Evolutionary conservation across 2,113 vertebrate species (phyloP).

Genomic region (Antigone vipio): DNA sequence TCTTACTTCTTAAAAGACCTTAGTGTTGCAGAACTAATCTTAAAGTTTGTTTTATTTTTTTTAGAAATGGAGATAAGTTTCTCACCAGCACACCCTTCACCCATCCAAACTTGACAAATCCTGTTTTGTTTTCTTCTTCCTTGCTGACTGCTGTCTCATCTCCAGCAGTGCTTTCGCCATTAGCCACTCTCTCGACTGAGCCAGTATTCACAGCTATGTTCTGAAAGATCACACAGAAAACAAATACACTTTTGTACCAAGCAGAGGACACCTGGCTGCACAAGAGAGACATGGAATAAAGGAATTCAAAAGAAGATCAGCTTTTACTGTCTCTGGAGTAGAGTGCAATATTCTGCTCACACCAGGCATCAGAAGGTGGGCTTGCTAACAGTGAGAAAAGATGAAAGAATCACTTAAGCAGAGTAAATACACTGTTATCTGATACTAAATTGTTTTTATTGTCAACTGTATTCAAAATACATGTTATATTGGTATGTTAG

Average conservation of each 20-base stretch:
- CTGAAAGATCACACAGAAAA: slow-evolving; percentile 65
- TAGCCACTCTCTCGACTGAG: slow-evolving; percentile 74
- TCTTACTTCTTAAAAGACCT: background rate
- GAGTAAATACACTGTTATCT: background rate
- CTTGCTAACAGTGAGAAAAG: background rate
- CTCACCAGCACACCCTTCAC: slow-evolving; percentile 98
- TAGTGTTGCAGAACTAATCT: background rate
- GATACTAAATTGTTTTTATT: background rate
- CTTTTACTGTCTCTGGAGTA: background rate
- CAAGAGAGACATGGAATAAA: background rate
- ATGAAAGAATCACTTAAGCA: background rate
- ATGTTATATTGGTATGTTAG: too few relatives aligned
- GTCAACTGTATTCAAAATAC: background rate
- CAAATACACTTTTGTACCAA: background rate
- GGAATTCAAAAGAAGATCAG: background rate
- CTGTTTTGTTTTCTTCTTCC: slow-evolving; percentile 68
- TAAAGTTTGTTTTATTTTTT: background rate
- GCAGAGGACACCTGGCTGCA: background rate
- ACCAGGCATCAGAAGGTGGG: background rate
- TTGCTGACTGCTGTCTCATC: slow-evolving; percentile 80
- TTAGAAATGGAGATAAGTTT: background rate
- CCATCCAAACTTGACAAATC: slow-evolving; percentile 93
- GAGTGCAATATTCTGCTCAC: background rate
- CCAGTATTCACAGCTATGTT: slow-evolving; percentile 77
- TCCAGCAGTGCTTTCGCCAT: slow-evolving; percentile 74